Evolutionary conservation across 2,888 invertebrate genomes (phyloP).

Genomic region (Carabus problematicus): DNA sequence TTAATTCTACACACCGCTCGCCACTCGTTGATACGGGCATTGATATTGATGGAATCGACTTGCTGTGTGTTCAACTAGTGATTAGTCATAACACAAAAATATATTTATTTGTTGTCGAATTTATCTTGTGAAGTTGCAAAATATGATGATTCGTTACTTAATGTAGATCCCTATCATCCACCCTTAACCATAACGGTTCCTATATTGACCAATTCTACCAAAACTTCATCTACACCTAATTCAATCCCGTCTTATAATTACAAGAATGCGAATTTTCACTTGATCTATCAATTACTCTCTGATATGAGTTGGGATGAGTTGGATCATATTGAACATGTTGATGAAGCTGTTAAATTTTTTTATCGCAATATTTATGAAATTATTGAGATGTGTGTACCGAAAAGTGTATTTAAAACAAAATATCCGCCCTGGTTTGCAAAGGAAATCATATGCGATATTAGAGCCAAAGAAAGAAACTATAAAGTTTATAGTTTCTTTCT

Average conservation of each 20-base stretch:
- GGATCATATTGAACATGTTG: neutral
- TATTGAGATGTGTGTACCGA: neutral
- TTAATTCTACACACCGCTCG: neutral
- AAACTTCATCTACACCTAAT: neutral
- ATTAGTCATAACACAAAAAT: neutral
- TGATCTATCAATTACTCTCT: neutral
- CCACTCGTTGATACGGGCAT: neutral
- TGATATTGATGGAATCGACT: neutral
- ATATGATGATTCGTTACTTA: neutral
- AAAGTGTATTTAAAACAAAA: neutral
- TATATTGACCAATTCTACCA: neutral
- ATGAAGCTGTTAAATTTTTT: neutral
- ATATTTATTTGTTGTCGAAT: slow-evolving; percentile 3
- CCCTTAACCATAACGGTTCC: neutral
- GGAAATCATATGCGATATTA: slow-evolving; percentile 1
- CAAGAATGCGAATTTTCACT: neutral
- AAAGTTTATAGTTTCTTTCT: neutral
- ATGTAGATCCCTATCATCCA: neutral
- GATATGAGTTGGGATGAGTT: neutral
- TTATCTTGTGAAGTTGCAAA: neutral
- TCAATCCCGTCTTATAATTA: neutral
- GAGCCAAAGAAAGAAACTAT: neutral
- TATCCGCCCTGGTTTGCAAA: slow-evolving; percentile 5
- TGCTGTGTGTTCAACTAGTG: neutral
- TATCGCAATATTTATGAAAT: neutral